Percentiles rank a stretch among this genome's conserved stretches.
Evolutionary conservation across 2,797 vertebrate species (phyloP).

Genomic region (Halcyon badia): DNA sequence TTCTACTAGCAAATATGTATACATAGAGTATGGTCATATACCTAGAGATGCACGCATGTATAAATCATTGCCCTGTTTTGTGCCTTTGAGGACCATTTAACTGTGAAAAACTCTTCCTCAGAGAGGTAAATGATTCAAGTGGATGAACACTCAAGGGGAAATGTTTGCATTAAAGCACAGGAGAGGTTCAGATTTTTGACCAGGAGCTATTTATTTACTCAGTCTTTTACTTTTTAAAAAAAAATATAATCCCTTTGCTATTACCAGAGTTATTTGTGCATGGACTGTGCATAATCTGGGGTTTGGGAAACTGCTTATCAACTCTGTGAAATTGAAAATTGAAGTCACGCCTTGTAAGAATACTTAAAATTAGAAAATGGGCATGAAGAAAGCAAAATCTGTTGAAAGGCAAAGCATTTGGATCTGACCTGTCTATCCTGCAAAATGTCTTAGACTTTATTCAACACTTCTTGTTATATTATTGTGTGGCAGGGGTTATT

Average conservation of each 20-base stretch:
- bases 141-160: neutral
- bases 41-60: too few relatives aligned
- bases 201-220: neutral
- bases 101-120: neutral
- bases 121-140: neutral
- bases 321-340: neutral
- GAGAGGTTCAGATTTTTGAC: neutral
- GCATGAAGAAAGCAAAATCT: neutral
- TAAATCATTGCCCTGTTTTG: neutral
- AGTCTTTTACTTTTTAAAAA: neutral
- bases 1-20: neutral
- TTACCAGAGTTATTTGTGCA: conserved; percentile 8
- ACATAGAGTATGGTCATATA: fast-evolving
- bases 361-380: neutral
- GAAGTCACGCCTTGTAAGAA: neutral
- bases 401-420: neutral
- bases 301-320: neutral
- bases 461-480: neutral
- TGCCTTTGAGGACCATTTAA: neutral
- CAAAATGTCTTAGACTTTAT: neutral
- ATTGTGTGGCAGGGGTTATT: neutral
- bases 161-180: neutral
- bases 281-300: neutral
- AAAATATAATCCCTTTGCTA: neutral
- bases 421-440: neutral